These are phyloP conservation scores for Thripadectes ignobilis DNA, from an alignment of 2,797 vertebrate species.

Conservation along the genomic window DNA sequence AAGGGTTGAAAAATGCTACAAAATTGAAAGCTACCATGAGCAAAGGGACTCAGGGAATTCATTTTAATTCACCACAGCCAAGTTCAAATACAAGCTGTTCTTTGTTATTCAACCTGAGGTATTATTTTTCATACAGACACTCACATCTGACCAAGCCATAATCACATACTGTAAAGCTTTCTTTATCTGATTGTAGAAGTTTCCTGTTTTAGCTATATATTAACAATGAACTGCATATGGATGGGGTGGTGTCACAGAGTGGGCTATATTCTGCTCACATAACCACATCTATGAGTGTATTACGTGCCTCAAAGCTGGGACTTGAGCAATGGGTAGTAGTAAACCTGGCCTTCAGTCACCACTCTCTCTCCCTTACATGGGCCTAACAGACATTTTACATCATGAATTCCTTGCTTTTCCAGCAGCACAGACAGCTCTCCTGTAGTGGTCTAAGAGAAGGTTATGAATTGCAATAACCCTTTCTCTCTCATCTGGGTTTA, in stretches of 20 bases:
- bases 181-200: conserved; percentile 54
- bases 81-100: conserved; percentile 74
- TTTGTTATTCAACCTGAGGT: conserved; percentile 64
- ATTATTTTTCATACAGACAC: conserved; percentile 46
- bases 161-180: conserved; percentile 24
- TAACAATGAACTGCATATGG: conserved; percentile 23
- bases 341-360: neutral
- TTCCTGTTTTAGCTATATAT: conserved; percentile 38
- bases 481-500: neutral
- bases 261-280: neutral
- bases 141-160: conserved; percentile 61
- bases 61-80: conserved; percentile 50
- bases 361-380: neutral
- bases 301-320: neutral
- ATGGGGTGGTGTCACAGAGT: neutral
- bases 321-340: neutral
- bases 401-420: neutral
- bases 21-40: conserved; percentile 64
- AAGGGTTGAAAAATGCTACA: conserved; percentile 55
- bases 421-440: neutral
- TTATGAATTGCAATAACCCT: neutral
- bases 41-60: conserved; percentile 56
- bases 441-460: neutral
- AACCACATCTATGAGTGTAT: conserved; percentile 17
- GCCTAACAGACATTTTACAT: neutral